Percentiles rank a stretch among this genome's conserved stretches.
These are phyloP conservation scores for Thyatira batis DNA, from an alignment of 2,888 invertebrate species.

Conservation along the genomic window DNA sequence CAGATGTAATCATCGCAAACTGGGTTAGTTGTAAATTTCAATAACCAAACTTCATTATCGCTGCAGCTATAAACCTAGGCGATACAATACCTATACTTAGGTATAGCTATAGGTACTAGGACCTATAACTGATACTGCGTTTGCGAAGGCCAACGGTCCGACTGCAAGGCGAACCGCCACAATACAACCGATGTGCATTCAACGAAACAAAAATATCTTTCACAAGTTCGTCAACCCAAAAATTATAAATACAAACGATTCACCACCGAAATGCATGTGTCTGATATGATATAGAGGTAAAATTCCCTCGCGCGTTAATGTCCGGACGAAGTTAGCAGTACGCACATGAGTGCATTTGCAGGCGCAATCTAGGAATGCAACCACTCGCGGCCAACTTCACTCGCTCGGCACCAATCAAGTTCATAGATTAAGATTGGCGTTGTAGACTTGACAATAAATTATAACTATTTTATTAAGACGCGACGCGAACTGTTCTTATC, in stretches of 20 bases:
- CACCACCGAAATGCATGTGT: slow-evolving; percentile 25
- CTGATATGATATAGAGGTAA: slow-evolving; percentile 18
- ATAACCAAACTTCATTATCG: slow-evolving; percentile 19
- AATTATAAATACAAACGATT: slow-evolving; percentile 42
- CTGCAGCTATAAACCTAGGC: slow-evolving; percentile 18
- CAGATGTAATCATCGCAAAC: not conserved
- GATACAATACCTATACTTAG: slow-evolving; percentile 12
- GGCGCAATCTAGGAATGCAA: slow-evolving; percentile 69
- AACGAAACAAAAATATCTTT: slow-evolving; percentile 55
- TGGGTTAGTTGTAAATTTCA: not conserved
- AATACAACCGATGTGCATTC: slow-evolving; percentile 49
- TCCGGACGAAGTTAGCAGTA: slow-evolving; percentile 42
- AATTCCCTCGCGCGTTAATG: slow-evolving; percentile 38
- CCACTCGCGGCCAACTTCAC: slow-evolving; percentile 59
- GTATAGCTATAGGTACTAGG: slow-evolving; percentile 16
- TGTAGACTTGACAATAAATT: slow-evolving; percentile 47
- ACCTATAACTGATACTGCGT: slow-evolving; percentile 41
- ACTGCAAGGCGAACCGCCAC: slow-evolving; percentile 39
- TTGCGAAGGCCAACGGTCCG: slow-evolving; percentile 57
- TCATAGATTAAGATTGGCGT: slow-evolving; percentile 80
- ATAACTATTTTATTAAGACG: slow-evolving; percentile 18
- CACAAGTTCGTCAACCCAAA: slow-evolving; percentile 69
- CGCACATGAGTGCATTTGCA: slow-evolving; percentile 60
- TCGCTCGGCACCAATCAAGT: slow-evolving; percentile 70
- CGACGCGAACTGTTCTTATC: not conserved